A percentile compares a stretch with the other conserved stretches of the same genome.
These are phyloP conservation scores for Tethya wilhelma DNA, from an alignment of 37 sponge, comb jelly and placozoan species.

Conservation along the genomic window DNA sequence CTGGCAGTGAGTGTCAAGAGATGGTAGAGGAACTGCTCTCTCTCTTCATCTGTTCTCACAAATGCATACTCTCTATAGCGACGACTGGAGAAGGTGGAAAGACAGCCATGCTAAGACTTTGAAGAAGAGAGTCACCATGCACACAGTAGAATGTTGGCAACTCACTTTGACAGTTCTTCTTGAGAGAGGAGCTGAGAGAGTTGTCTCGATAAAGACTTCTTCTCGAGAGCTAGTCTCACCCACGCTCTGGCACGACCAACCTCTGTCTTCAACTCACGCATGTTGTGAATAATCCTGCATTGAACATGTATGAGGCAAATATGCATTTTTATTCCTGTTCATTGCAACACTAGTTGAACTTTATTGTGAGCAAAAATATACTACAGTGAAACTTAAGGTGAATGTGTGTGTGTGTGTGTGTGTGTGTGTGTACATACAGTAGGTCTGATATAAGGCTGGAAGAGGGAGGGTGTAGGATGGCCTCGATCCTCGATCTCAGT, in stretches of 20 bases:
- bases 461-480: slow-evolving; percentile 60
- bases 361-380: not conserved
- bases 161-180: slow-evolving; percentile 51
- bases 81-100: slow-evolving; percentile 2
- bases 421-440: slow-evolving; percentile 18
- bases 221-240: slow-evolving; percentile 85
- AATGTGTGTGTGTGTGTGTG: not conserved
- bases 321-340: not conserved
- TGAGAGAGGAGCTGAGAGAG: slow-evolving; percentile 60
- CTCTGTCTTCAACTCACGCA: slow-evolving; percentile 88
- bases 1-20: slow-evolving; percentile 87
- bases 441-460: slow-evolving; percentile 61
- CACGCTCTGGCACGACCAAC: slow-evolving; percentile 81
- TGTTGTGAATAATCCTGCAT: slow-evolving; percentile 62
- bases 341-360: not conserved
- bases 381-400: not conserved
- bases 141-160: slow-evolving; percentile 1
- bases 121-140: too few species aligned
- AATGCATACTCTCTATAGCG: slow-evolving; percentile 92
- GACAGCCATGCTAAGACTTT: too few species aligned
- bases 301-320: too few species aligned
- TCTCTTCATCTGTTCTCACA: slow-evolving; percentile 88
- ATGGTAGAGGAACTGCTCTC: slow-evolving; percentile 91
- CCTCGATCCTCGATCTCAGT: slow-evolving; percentile 49
- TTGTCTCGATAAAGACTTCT: slow-evolving; percentile 78